Evolutionary conservation across 1,140 invertebrate species (phyloP).

Genomic region (Cheumatopsyche charites): DNA sequence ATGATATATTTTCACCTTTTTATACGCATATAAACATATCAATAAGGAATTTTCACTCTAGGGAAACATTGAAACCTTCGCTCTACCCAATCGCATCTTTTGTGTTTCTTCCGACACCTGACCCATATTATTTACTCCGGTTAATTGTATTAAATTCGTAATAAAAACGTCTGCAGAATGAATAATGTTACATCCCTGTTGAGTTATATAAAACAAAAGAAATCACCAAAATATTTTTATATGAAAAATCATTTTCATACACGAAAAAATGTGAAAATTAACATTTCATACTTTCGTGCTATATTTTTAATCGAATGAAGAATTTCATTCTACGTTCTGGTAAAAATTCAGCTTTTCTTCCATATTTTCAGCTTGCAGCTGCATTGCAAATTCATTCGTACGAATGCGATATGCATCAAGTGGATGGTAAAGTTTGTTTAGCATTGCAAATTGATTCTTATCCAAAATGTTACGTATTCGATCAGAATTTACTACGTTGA

Average conservation of each 20-base stretch:
- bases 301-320: too few relatives aligned
- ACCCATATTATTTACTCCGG: slow-evolving; percentile 14
- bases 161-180: background rate
- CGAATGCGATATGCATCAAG: too few relatives aligned
- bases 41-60: background rate
- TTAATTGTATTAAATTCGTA: slow-evolving; percentile 25
- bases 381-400: too few relatives aligned
- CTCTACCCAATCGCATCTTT: slow-evolving; percentile 14
- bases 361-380: too few relatives aligned
- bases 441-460: too few relatives aligned
- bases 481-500: too few relatives aligned
- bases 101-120: slow-evolving; percentile 9
- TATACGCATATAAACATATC: too few relatives aligned
- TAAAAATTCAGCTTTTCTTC: too few relatives aligned
- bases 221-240: background rate
- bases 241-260: background rate
- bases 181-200: background rate
- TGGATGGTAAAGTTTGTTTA: too few relatives aligned
- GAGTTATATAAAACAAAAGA: background rate
- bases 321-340: too few relatives aligned
- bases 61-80: slow-evolving; percentile 4
- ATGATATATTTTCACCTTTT: too few relatives aligned
- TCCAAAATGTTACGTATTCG: too few relatives aligned
- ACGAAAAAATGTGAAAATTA: background rate
- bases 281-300: background rate